Conservation (phyloP, 2,113 vertebrate genomes). For the Cyphomyrus plagiostoma region DNA sequence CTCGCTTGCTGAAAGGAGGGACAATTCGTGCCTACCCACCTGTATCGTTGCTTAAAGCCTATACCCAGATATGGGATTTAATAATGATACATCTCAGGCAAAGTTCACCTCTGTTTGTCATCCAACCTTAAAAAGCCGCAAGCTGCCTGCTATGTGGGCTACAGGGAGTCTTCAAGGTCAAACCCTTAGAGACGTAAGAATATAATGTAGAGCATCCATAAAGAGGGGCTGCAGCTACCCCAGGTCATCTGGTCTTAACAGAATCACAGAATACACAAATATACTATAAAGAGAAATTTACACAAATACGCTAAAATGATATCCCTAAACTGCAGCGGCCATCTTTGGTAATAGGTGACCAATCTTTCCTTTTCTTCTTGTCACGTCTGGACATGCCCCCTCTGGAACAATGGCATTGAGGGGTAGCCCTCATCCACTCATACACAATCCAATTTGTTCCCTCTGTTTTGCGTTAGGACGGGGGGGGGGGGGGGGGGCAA, state of each 20-base stretch:
- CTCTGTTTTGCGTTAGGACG: conserved; percentile 50
- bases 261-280: background rate
- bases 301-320: background rate
- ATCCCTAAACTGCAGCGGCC: background rate
- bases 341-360: background rate
- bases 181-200: conserved; percentile 39
- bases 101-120: conserved; percentile 48
- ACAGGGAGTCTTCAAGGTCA: conserved; percentile 53
- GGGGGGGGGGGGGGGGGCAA: conserved; percentile 12
- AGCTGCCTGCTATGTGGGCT: conserved; percentile 43
- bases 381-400: background rate
- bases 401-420: background rate
- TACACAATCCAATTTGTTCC: conserved; percentile 44
- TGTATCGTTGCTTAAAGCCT: conserved; percentile 44
- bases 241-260: background rate
- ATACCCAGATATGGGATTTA: conserved; percentile 30
- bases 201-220: background rate
- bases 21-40: background rate
- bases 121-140: conserved; percentile 44
- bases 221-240: background rate
- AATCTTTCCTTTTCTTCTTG: background rate
- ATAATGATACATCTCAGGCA: conserved; percentile 40
- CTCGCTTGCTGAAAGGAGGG: conserved; percentile 43
- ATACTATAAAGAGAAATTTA: background rate
- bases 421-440: conserved; percentile 30